Percentiles rank a stretch among this genome's conserved stretches.
Evolutionary conservation across 2,888 invertebrate species (phyloP).

Genomic region (Drosophila rubida): DNA sequence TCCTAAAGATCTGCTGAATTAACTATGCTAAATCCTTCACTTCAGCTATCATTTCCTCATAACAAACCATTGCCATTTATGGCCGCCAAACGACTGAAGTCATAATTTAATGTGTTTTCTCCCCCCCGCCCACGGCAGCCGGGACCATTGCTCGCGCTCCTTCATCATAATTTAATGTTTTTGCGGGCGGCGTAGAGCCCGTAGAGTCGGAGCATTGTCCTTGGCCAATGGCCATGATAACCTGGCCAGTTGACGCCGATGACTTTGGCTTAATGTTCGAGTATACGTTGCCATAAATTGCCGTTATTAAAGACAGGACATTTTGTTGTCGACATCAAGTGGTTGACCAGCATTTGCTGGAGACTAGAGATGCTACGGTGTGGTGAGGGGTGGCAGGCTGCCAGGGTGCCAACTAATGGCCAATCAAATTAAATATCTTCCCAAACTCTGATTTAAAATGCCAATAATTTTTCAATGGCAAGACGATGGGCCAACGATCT

Average conservation of each 20-base stretch:
- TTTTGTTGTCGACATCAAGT: conserved; percentile 51
- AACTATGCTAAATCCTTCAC: conserved; percentile 55
- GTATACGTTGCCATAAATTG: conserved; percentile 54
- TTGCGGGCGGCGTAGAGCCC: not conserved
- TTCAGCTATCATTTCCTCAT: conserved; percentile 44
- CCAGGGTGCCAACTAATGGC: conserved; percentile 38
- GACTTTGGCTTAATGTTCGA: conserved; percentile 44
- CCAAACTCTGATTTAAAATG: conserved; percentile 63
- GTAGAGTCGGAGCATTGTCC: conserved; percentile 2
- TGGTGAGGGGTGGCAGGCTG: no score
- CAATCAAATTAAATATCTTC: conserved; percentile 55
- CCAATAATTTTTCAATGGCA: conserved; percentile 64
- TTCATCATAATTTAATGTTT: conserved; percentile 57
- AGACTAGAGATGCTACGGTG: no score
- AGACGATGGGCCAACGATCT: conserved; percentile 16
- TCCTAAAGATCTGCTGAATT: not conserved
- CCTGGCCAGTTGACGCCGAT: conserved; percentile 36
- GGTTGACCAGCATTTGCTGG: conserved; percentile 26
- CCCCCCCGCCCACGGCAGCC: not conserved
- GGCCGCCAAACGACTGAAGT: conserved; percentile 51
- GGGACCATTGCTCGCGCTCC: not conserved
- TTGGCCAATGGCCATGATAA: conserved; percentile 23
- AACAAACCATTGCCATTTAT: conserved; percentile 57
- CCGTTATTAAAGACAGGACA: conserved; percentile 40
- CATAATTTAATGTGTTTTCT: conserved; percentile 50